Percentiles rank a stretch among this genome's conserved stretches.
Evolutionary conservation across 2,113 vertebrate species (phyloP).

Genomic region (Ammospiza caudacuta): DNA sequence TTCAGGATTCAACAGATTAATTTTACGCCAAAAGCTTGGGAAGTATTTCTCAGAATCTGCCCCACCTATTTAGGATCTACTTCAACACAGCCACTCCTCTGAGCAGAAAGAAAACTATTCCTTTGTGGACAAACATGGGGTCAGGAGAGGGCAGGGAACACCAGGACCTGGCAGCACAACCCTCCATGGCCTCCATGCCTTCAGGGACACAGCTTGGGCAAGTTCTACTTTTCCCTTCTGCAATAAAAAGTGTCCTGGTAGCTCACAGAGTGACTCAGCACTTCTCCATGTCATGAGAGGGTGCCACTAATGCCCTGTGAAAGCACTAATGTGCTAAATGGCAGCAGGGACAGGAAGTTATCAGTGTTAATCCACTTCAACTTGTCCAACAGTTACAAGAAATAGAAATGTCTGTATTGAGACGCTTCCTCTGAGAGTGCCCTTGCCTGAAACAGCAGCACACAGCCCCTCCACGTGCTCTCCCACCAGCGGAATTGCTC

Average conservation of each 20-base stretch:
- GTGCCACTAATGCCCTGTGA: slow-evolving; percentile 3
- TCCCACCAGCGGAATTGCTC: slow-evolving; percentile 37
- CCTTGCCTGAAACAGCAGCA: background rate
- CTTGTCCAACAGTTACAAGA: background rate
- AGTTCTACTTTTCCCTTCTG: background rate
- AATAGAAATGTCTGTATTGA: slow-evolving; percentile 35
- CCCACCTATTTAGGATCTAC: background rate
- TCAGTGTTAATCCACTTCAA: slow-evolving; percentile 29
- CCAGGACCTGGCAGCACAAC: background rate
- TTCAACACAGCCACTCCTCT: background rate
- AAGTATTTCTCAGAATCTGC: background rate
- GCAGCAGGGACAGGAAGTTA: slow-evolving; percentile 37
- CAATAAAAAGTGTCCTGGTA: background rate
- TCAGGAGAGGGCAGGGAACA: background rate
- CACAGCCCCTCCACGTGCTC: slow-evolving; percentile 6
- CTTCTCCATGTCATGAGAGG: background rate
- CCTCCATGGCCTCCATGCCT: background rate
- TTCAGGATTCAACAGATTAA: background rate
- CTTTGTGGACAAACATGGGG: background rate
- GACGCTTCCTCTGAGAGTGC: slow-evolving; percentile 46
- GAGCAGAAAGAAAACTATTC: background rate
- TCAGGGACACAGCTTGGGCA: background rate
- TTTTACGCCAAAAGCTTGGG: background rate
- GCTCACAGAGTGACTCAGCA: background rate
- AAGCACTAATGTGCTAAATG: slow-evolving; percentile 35